A percentile compares a stretch with the other conserved stretches of the same genome.
Conservation (phyloP, 1,140 invertebrate species). For the Ruditapes philippinarum region DNA sequence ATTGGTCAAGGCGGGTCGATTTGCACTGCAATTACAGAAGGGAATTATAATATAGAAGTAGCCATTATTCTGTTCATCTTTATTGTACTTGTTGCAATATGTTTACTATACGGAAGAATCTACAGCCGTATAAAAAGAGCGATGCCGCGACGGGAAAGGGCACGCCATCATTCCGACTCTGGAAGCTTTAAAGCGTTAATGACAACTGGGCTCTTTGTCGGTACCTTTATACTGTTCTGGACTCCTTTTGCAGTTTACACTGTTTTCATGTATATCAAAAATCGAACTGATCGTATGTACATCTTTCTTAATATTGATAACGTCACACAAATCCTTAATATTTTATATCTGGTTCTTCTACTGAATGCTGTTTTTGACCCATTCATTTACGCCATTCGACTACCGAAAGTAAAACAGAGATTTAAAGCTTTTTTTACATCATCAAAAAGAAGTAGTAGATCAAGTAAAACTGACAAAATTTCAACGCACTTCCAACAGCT, state of each 20-base stretch:
- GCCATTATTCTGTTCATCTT: slow-evolving; percentile 85
- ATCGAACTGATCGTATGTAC: not conserved
- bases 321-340: not conserved
- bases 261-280: not conserved
- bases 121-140: not conserved
- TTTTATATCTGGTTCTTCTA: slow-evolving; percentile 86
- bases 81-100: slow-evolving; percentile 84
- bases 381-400: slow-evolving; percentile 90
- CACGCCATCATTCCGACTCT: not conserved
- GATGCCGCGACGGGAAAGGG: not conserved
- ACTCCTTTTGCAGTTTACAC: slow-evolving; percentile 88
- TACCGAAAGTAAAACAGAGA: slow-evolving; percentile 87
- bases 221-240: slow-evolving; percentile 90
- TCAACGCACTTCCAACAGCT: too few relatives aligned
- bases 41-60: slow-evolving; percentile 74
- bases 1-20: too few relatives aligned
- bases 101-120: too few relatives aligned
- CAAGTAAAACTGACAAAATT: too few relatives aligned
- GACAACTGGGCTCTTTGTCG: slow-evolving; percentile 90
- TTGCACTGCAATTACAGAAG: too few relatives aligned
- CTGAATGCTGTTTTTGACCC: too few relatives aligned
- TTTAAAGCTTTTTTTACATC: too few relatives aligned
- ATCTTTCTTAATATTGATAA: not conserved
- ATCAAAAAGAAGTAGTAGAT: not conserved
- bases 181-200: slow-evolving; percentile 89